Evolutionary conservation across 2,888 invertebrate genomes (phyloP).

Genomic region (Aphrophora alni): DNA sequence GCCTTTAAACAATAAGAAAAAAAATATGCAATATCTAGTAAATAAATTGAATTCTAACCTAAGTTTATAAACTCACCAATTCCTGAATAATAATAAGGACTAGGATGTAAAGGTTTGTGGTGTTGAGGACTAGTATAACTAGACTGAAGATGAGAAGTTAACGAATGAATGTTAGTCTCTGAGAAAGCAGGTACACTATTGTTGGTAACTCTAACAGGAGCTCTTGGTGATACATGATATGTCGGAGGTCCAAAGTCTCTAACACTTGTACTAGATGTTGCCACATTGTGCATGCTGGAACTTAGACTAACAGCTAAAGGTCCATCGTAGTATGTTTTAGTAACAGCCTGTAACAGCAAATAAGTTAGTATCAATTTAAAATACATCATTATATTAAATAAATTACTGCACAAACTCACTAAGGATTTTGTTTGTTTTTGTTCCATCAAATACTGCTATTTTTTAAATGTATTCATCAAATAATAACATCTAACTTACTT

Average conservation of each 20-base stretch:
- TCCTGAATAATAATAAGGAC: conserved; percentile 24
- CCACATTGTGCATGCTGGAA: conserved; percentile 59
- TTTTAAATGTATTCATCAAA: too few species aligned
- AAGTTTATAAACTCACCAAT: conserved; percentile 25
- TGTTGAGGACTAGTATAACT: conserved; percentile 26
- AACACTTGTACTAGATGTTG: conserved; percentile 36
- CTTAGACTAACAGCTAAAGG: conserved; percentile 53
- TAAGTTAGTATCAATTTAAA: not conserved
- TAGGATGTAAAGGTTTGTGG: conserved; percentile 19
- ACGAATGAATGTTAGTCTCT: not conserved
- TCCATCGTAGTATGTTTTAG: conserved; percentile 61
- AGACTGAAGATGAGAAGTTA: not conserved
- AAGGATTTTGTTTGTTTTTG: too few species aligned
- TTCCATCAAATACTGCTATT: too few species aligned
- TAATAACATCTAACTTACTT: too few species aligned
- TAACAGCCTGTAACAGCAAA: conserved; percentile 57
- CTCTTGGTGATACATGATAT: not conserved
- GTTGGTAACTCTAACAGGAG: not conserved
- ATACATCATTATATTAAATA: too few species aligned
- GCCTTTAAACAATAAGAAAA: too few species aligned
- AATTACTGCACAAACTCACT: too few species aligned
- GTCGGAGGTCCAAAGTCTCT: not conserved
- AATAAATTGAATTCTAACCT: too few species aligned
- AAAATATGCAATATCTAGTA: too few species aligned
- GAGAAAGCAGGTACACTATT: not conserved